These are phyloP conservation scores for Helostoma temminkii DNA, from an alignment of 2,797 vertebrate genomes.

Conservation along the genomic window DNA sequence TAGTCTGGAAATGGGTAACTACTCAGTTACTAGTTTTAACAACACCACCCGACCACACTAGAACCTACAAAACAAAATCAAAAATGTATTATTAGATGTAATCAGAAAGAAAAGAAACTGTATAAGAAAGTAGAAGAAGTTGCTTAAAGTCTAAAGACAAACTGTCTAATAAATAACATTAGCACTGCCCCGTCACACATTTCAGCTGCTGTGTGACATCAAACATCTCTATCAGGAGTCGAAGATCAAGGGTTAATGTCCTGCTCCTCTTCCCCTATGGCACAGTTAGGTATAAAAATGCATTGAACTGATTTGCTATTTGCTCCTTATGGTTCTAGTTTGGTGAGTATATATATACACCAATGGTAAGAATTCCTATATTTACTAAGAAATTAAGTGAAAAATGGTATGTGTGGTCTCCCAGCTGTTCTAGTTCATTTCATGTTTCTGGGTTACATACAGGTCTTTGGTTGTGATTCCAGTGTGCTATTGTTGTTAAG, in stretches of 20 bases:
- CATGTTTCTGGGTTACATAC: too few relatives aligned
- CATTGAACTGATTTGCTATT: too few relatives aligned
- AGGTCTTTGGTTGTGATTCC: too few relatives aligned
- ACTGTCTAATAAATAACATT: neutral
- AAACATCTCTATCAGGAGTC: conserved; percentile 28
- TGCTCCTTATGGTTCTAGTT: too few relatives aligned
- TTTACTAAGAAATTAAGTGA: too few relatives aligned
- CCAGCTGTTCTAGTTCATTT: too few relatives aligned
- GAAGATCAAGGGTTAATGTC: conserved; percentile 47
- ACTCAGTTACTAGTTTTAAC: conserved; percentile 16
- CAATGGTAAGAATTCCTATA: too few relatives aligned
- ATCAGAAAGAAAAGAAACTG: neutral
- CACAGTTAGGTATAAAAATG: too few relatives aligned
- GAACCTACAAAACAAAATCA: neutral
- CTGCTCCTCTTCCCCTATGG: conserved; percentile 18
- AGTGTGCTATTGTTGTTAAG: too few relatives aligned
- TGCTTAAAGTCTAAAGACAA: neutral
- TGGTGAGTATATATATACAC: too few relatives aligned
- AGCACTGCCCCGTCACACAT: neutral
- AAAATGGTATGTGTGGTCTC: too few relatives aligned
- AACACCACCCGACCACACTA: neutral
- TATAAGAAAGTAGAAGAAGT: neutral
- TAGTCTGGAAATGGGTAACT: conserved; percentile 39
- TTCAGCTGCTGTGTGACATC: conserved; percentile 37
- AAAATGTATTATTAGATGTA: neutral